Evolutionary conservation across 2,797 vertebrate species (phyloP).

Genomic region (Glossophaga mutica): DNA sequence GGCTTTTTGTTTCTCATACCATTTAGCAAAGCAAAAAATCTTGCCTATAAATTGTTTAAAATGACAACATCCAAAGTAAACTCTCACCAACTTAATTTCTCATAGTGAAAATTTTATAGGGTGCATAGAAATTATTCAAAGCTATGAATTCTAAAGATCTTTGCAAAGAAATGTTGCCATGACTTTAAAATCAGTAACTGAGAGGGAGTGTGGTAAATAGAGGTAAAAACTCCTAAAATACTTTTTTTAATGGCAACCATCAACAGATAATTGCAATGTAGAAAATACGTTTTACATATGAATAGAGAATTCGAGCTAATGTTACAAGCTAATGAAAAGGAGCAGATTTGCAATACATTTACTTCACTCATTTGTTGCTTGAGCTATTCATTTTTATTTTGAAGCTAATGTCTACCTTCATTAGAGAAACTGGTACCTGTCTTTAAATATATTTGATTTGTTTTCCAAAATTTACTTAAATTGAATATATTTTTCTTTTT

Average conservation of each 20-base stretch:
- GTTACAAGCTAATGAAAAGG: not conserved
- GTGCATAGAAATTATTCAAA: not conserved
- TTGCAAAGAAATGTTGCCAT: not conserved
- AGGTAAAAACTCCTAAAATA: conserved; percentile 10
- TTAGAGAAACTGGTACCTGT: not conserved
- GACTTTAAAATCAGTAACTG: conserved; percentile 59
- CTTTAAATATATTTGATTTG: conserved; percentile 34
- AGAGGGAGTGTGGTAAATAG: not conserved
- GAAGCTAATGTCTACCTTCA: not conserved
- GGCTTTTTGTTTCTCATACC: not conserved
- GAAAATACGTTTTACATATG: not conserved
- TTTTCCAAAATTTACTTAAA: not conserved
- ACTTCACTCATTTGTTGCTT: not conserved
- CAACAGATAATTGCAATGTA: conserved; percentile 30
- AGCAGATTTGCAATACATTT: not conserved
- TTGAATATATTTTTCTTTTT: not conserved
- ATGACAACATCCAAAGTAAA: conserved; percentile 35
- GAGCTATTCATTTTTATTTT: not conserved
- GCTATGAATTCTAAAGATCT: not conserved
- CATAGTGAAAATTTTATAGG: conserved; percentile 42
- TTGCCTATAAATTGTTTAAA: conserved; percentile 45
- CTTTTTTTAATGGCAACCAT: conserved; percentile 22
- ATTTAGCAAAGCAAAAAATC: conserved; percentile 17
- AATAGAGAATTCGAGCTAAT: conserved; percentile 30
- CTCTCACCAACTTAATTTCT: conserved; percentile 54